Evolutionary conservation across 1,140 invertebrate species (phyloP), one percentile per base, ranked within the genome.

Genomic region (Drosophila punjabiensis): DNA sequence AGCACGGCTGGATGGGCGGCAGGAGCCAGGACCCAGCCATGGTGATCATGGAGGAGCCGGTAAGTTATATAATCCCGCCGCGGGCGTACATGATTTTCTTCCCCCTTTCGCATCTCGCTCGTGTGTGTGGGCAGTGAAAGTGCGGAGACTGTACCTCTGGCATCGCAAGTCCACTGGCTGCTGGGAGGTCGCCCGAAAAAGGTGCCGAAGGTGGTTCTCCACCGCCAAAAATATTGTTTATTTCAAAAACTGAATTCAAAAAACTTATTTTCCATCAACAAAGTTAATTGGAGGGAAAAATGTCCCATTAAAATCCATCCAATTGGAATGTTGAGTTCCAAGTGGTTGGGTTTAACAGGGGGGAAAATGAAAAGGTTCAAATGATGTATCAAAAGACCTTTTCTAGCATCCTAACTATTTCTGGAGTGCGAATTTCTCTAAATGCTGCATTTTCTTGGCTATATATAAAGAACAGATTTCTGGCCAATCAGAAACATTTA

Each of bases 1-100:
- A 70, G 64, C 67, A 90, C 45, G 77, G 77, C 28, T 64, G 66
- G 9, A 33, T 39, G 35, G 55, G 37, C 1, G 53, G 53, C 32
- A 64, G 84, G 33, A 33, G 18, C 8, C 73, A 79, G 78, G 79
- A 81, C 41, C 53, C 69, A 3, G 39, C 81, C n/a, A 2, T 13
- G 55, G 70, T 93, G 55, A 71, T 93, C 70, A 73, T 89, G 76
- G 80, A 83, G 55, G 92, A 93, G 81, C 92, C 92, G 77, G 92
- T 93, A 73, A 93, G 92, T 91, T 91, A 91, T 84, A 88, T 91
- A 90, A 88, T 74, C 62, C 59, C 14, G n/a, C 43, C 20, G 20
- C 18, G 20, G 55, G 33, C 35, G 3, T 6, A 2, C 8, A 33
- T 39, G 47, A n/a, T 48, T 28, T 13, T 30, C n/a, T 64, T 32